phyloP scores from a whole-genome alignment of 2,113 vertebrate species.

The Pica pica region DNA sequence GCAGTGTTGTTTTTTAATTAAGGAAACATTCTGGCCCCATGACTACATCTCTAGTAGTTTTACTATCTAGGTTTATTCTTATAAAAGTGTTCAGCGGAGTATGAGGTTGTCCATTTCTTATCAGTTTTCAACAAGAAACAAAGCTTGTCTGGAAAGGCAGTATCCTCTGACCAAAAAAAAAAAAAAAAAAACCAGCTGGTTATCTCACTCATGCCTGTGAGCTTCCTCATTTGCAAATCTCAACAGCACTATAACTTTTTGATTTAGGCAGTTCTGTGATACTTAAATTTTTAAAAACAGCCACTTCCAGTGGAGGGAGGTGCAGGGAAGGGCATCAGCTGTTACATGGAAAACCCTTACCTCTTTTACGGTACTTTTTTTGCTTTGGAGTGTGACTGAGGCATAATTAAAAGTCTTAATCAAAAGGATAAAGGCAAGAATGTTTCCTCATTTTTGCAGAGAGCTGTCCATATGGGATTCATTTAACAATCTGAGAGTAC shows the following conservation, averaged over 20 bases:
- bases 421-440: not conserved
- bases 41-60: not conserved
- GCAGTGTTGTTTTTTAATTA: not conserved
- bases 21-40: not conserved
- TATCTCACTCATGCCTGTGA: not conserved
- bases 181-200: not conserved
- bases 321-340: not conserved
- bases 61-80: not conserved
- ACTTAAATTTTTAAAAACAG: not conserved
- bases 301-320: not conserved
- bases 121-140: not conserved
- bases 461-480: not conserved
- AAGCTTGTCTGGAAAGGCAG: not conserved
- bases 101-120: not conserved
- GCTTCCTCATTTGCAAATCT: not conserved
- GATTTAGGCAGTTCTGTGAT: not conserved
- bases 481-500: not conserved
- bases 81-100: not conserved
- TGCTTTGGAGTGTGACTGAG: not conserved
- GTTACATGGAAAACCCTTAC: not conserved
- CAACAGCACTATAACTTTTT: not conserved
- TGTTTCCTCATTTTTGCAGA: not conserved
- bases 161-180: not conserved
- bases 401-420: not conserved
- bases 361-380: not conserved